Conservation (phyloP, 1,140 invertebrate species). For the Archivesica marissinica region DNA sequence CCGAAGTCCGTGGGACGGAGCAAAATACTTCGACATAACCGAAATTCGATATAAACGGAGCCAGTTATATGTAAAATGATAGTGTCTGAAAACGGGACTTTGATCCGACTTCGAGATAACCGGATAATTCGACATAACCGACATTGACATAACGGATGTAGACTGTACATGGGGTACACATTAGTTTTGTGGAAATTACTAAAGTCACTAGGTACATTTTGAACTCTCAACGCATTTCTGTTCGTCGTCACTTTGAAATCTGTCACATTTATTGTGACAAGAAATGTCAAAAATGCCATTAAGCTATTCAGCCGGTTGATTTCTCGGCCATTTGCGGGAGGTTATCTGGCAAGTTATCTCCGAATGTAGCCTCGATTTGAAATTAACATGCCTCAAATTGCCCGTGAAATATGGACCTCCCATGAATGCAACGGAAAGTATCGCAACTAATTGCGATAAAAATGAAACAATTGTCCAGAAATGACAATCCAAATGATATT, state of each 20-base stretch:
- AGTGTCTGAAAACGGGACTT: too few species aligned
- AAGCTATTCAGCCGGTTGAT: conserved; percentile 12
- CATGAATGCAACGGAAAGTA: neutral
- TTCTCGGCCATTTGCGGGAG: neutral
- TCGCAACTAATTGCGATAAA: neutral
- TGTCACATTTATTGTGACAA: conserved; percentile 23
- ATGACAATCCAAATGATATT: neutral
- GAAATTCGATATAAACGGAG: too few species aligned
- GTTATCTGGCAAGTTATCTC: neutral
- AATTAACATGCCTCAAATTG: conserved; percentile 24
- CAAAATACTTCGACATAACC: too few species aligned
- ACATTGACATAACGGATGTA: too few species aligned
- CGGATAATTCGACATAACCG: too few species aligned
- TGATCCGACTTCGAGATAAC: too few species aligned
- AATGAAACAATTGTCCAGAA: neutral
- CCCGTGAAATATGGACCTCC: conserved; percentile 44
- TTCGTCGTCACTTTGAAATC: neutral
- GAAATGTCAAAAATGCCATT: conserved; percentile 6
- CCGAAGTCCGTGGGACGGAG: too few species aligned
- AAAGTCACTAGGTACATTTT: too few species aligned
- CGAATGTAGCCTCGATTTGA: neutral
- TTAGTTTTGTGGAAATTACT: too few species aligned
- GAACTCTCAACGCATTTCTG: too few species aligned
- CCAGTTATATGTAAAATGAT: too few species aligned
- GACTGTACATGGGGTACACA: too few species aligned